Conservation (phyloP, 2,888 invertebrate genomes). For the Gari tellinella region DNA sequence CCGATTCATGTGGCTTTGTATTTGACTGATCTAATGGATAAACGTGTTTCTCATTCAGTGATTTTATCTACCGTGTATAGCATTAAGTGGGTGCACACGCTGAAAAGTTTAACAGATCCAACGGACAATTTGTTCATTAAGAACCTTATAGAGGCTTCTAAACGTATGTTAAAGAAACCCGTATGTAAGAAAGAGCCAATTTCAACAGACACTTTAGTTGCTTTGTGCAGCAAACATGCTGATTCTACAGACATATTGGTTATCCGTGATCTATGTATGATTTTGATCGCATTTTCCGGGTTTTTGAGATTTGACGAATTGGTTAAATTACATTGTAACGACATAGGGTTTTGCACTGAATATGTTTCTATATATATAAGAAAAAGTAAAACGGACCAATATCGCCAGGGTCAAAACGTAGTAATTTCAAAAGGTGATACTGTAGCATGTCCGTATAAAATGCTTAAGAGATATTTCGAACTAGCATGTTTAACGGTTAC, state of each 20-base stretch:
- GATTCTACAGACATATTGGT: constrained; percentile 1
- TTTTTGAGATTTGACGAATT: constrained; percentile 35
- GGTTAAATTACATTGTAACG: constrained; percentile 21
- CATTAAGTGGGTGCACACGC: constrained; percentile 14
- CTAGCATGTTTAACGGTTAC: constrained; percentile 1
- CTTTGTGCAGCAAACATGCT: neutral
- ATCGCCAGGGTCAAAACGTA: constrained; percentile 32
- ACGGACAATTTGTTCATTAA: constrained; percentile 2
- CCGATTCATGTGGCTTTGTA: constrained; percentile 39
- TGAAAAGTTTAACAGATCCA: neutral
- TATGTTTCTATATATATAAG: constrained; percentile 35
- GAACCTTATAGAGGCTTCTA: too few relatives aligned
- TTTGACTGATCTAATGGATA: constrained; percentile 40
- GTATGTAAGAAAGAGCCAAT: constrained; percentile 6
- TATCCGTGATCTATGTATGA: constrained; percentile 23
- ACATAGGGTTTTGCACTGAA: constrained; percentile 25
- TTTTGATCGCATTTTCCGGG: constrained; percentile 19
- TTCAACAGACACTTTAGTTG: too few relatives aligned
- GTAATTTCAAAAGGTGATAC: constrained; percentile 41
- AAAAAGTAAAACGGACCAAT: constrained; percentile 57
- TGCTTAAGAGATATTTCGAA: constrained; percentile 39
- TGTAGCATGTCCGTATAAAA: constrained; percentile 44
- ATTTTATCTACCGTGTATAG: constrained; percentile 20
- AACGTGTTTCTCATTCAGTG: constrained; percentile 19
- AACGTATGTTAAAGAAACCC: too few relatives aligned